A percentile compares a stretch with the other conserved stretches of the same genome.
Evolutionary conservation across 2,888 invertebrate species (phyloP).

Genomic region (Chymomyza fuscimana): DNA sequence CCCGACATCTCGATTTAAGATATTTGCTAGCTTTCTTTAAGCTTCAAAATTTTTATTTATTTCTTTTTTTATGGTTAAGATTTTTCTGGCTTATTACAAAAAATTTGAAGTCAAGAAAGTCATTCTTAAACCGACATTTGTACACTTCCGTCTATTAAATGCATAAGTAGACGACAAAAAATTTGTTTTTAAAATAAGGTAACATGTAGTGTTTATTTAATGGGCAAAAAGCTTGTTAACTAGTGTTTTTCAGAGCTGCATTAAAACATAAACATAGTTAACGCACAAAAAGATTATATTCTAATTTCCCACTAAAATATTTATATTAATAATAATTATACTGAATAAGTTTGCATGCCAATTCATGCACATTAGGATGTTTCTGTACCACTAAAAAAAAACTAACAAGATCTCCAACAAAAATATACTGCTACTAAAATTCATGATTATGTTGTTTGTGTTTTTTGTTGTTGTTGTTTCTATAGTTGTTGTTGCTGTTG

Average conservation of each 20-base stretch:
- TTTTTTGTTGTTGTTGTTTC: not conserved
- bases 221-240: not conserved
- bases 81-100: too few relatives aligned
- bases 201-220: too few relatives aligned
- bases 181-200: too few relatives aligned
- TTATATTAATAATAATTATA: constrained; percentile 67
- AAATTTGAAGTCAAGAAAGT: too few relatives aligned
- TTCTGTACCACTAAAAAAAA: not conserved
- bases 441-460: not conserved
- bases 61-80: too few relatives aligned
- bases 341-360: constrained; percentile 66
- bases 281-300: constrained; percentile 57
- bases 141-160: too few relatives aligned
- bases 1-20: too few relatives aligned
- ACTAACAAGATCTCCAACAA: not conserved
- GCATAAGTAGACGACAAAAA: too few relatives aligned
- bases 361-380: constrained; percentile 43
- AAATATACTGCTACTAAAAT: not conserved
- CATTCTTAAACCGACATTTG: too few relatives aligned
- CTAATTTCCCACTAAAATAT: constrained; percentile 58
- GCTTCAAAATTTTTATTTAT: too few relatives aligned
- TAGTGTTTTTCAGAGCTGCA: constrained; percentile 55
- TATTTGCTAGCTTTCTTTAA: too few relatives aligned
- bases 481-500: not conserved
- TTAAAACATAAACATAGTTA: constrained; percentile 53